phyloP scores from a whole-genome alignment of 2,888 invertebrate genomes.

The Pilophorus perplexus region DNA sequence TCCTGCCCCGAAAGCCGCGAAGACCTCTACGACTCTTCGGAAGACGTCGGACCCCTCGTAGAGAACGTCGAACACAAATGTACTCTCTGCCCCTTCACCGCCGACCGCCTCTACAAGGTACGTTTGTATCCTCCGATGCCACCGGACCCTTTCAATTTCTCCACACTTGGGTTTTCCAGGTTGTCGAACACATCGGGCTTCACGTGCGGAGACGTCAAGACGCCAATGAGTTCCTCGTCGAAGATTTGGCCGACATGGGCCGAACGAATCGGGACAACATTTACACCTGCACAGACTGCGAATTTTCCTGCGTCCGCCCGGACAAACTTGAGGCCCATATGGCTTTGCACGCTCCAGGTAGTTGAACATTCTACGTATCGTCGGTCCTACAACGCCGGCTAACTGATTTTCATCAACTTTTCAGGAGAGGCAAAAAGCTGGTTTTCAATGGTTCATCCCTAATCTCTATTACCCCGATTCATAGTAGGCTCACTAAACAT shows the following conservation, averaged over 20 bases:
- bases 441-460: too few species aligned
- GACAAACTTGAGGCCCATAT: constrained; percentile 11
- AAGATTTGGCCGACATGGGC: neutral
- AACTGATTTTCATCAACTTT: too few species aligned
- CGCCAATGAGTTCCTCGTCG: neutral
- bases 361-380: neutral
- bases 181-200: neutral
- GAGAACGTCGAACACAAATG: neutral
- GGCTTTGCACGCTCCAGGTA: neutral
- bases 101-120: neutral
- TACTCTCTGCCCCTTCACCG: neutral
- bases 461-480: too few species aligned
- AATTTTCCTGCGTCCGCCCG: constrained; percentile 4
- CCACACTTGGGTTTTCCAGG: too few species aligned
- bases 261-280: neutral
- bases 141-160: neutral
- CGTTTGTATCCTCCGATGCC: neutral
- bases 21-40: neutral
- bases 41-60: neutral
- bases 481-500: too few species aligned
- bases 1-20: neutral
- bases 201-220: neutral
- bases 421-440: too few species aligned
- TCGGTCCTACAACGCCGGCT: too few species aligned
- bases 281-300: constrained; percentile 15